Conservation (phyloP, 2,888 invertebrate genomes). For the Brachynemurus nebulosus region DNA sequence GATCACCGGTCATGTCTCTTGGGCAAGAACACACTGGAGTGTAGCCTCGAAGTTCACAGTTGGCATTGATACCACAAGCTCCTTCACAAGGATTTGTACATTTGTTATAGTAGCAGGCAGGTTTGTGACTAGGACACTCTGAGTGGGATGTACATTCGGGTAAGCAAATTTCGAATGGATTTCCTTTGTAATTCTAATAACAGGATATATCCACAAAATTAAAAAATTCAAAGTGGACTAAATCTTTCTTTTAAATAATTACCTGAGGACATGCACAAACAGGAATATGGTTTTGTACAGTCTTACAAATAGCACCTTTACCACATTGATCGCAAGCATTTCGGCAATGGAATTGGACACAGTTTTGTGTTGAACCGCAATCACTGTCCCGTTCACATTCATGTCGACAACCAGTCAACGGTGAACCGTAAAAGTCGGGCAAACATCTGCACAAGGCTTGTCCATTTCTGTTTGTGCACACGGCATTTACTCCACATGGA, state of each 20-base stretch:
- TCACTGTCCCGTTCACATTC: conserved; percentile 70
- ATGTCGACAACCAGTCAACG: conserved; percentile 62
- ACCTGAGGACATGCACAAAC: conserved; percentile 69
- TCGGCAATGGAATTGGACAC: conserved; percentile 59
- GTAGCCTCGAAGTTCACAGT: conserved; percentile 62
- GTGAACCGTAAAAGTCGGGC: conserved; percentile 62
- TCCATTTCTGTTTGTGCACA: conserved; percentile 62
- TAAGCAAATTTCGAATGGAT: conserved; percentile 58
- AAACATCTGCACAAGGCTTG: conserved; percentile 68
- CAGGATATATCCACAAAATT: not conserved
- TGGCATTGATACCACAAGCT: conserved; percentile 65
- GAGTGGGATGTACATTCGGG: conserved; percentile 68
- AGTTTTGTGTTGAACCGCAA: conserved; percentile 54
- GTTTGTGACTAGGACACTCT: conserved; percentile 64
- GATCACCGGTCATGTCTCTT: conserved; percentile 75
- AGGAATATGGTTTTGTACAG: conserved; percentile 59
- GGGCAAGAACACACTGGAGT: conserved; percentile 81
- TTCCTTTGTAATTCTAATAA: conserved; percentile 58
- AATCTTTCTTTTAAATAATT: conserved; percentile 17
- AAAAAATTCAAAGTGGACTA: not conserved
- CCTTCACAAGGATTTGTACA: conserved; percentile 74
- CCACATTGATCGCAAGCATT: conserved; percentile 69
- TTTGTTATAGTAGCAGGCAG: conserved; percentile 67
- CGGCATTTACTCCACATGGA: conserved; percentile 69
- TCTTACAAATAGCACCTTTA: conserved; percentile 61